Percentiles rank a stretch among this genome's conserved stretches.
Conservation (phyloP, 2,888 invertebrate genomes). For the Drosophila infuscata region DNA sequence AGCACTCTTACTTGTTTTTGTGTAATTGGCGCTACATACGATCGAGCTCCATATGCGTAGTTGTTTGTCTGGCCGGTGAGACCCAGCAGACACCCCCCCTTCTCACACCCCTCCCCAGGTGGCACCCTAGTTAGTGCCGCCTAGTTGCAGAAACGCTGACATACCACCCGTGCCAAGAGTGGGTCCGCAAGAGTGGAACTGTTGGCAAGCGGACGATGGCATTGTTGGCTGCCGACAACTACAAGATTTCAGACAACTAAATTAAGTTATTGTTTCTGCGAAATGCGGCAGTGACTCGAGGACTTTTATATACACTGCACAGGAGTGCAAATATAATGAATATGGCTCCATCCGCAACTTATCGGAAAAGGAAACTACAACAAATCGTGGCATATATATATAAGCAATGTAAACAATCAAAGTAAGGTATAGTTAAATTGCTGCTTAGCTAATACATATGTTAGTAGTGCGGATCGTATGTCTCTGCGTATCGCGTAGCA, state of each 20-base stretch:
- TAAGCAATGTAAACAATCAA: neutral
- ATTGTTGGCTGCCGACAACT: constrained; percentile 57
- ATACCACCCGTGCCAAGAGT: constrained; percentile 77
- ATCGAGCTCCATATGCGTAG: constrained; percentile 54
- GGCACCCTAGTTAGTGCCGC: constrained; percentile 37
- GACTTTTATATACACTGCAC: constrained; percentile 44
- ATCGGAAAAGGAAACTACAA: neutral
- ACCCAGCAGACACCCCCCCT: constrained; percentile 3
- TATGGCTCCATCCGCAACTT: neutral
- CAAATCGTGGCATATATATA: neutral
- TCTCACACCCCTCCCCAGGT: constrained; percentile 5
- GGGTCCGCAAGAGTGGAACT: constrained; percentile 15
- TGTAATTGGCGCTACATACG: constrained; percentile 80
- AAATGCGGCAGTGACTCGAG: neutral
- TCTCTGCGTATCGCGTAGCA: neutral
- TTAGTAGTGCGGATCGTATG: neutral
- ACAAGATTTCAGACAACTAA: constrained; percentile 73
- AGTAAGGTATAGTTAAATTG: neutral
- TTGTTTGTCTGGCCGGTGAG: constrained; percentile 9
- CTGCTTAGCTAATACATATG: neutral
- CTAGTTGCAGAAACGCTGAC: constrained; percentile 66
- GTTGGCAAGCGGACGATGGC: constrained; percentile 17
- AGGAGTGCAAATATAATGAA: neutral
- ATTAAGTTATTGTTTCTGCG: constrained; percentile 81
- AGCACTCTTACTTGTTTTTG: constrained; percentile 28